Percentiles rank a stretch among this genome's conserved stretches.
phyloP scores from a whole-genome alignment of 2,113 vertebrate species.

The Taurulus bubalis region DNA sequence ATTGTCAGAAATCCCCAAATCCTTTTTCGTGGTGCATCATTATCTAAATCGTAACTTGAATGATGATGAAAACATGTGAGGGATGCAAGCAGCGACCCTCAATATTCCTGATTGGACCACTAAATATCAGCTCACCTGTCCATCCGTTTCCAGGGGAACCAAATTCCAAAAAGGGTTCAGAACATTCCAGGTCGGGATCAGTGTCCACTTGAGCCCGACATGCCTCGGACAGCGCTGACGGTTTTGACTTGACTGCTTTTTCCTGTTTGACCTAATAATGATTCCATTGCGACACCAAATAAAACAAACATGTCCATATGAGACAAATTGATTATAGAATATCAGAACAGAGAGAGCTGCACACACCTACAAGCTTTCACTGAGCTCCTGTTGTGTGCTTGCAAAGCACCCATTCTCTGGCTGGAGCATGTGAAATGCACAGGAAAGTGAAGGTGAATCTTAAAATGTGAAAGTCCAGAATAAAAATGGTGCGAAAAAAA shows the following conservation, averaged over 20 bases:
- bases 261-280: slow-evolving; percentile 26
- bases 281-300: slow-evolving; percentile 5
- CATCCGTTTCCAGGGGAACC: slow-evolving; percentile 47
- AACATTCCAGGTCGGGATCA: slow-evolving; percentile 54
- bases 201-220: slow-evolving; percentile 62
- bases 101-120: neutral
- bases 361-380: slow-evolving; percentile 37
- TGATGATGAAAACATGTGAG: neutral
- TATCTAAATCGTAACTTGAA: neutral
- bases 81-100: neutral
- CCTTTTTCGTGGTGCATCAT: neutral
- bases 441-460: neutral
- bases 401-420: slow-evolving; percentile 1
- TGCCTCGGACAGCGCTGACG: slow-evolving; percentile 3
- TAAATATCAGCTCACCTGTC: slow-evolving; percentile 65
- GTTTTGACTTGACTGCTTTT: slow-evolving; percentile 21
- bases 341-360: slow-evolving; percentile 9
- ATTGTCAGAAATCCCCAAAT: neutral
- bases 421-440: slow-evolving; percentile 14
- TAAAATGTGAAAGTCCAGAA: neutral
- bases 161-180: slow-evolving; percentile 51
- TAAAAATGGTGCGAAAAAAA: slow-evolving; percentile 3
- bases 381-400: neutral
- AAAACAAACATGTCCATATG: slow-evolving; percentile 13
- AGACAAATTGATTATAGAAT: slow-evolving; percentile 40